Evolutionary conservation across 2,888 invertebrate species (phyloP).

Genomic region (Atrina japonica): DNA sequence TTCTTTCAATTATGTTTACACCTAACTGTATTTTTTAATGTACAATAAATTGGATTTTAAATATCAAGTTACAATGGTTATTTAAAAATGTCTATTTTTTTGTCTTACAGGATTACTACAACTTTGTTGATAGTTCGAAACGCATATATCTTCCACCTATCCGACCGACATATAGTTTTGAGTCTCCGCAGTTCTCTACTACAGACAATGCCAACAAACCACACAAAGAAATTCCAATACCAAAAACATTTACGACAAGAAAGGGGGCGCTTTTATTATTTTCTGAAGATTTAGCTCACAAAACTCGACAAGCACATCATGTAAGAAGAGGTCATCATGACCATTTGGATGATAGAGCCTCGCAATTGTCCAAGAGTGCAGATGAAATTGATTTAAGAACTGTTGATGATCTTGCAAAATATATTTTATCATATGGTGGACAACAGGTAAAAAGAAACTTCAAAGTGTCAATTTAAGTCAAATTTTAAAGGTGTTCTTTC

Average conservation of each 20-base stretch:
- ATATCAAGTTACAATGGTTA: no score
- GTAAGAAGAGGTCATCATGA: constrained; percentile 26
- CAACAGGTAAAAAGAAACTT: no score
- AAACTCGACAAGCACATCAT: constrained; percentile 46
- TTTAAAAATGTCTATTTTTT: no score
- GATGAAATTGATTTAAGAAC: constrained; percentile 66
- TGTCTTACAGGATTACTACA: constrained; percentile 73
- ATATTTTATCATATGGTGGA: constrained; percentile 76
- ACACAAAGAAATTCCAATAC: constrained; percentile 66
- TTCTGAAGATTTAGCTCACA: constrained; percentile 77
- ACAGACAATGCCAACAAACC: constrained; percentile 34
- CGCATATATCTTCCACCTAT: constrained; percentile 68
- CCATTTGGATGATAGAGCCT: constrained; percentile 32
- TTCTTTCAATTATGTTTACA: no score
- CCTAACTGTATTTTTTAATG: no score
- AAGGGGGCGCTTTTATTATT: constrained; percentile 79
- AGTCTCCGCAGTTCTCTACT: constrained; percentile 50
- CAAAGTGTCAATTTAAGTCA: no score
- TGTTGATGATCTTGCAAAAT: constrained; percentile 77
- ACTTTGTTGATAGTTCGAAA: constrained; percentile 66
- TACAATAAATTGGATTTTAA: no score
- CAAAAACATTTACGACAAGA: constrained; percentile 79
- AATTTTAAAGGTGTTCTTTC: no score
- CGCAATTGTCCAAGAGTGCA: constrained; percentile 36
- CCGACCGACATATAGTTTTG: constrained; percentile 54